Base-by-base conservation (phyloP, 92 coral and sea anemone genomes). In the Actinostola sp. region DNA sequence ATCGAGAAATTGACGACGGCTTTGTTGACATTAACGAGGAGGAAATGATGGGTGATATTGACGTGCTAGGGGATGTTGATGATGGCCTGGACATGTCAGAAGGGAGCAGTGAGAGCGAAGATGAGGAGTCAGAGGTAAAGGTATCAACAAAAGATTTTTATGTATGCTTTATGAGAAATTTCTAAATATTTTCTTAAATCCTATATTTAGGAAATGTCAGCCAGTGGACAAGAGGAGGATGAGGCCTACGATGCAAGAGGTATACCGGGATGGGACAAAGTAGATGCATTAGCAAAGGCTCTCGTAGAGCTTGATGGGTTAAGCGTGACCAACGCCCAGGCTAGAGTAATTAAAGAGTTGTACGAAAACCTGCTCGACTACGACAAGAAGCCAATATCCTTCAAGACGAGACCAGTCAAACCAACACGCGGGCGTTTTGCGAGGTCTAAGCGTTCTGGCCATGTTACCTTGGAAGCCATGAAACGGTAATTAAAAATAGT, bases 241-340 rank as follows among this genome's bases (percentile, higher is more conserved):
- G 64, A 49, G 17, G 75, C 75, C 15, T n/a, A 16, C 7, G 77
- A 77, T 42, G 75, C 68, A 21, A 35, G 63, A 46, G 83, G 83
- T 19, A 69, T 78, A 26, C 78, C 84, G 32, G 84, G 84, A 17
- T 78, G 84, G 77, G 83, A 68, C 53, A 77, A 67, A 42, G 83
- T 77, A 2, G 84, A 71, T 7, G 63, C 33, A 6, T 60, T 69
- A 14, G 71, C 71, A 5, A 27, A 33, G 12, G 48, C 63, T 9
- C 71, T 78, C 35, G 32, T 24, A 32, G 71, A 60, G 3, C 67
- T 78, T 24, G 57, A 60, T 58, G 77, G 77, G 31, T 48, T 71
- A 45, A 31, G 23, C 28, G 78, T 78, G 16, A 56, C 78, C 0
- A 69, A 41, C 30, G 39, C 43, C 23, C 60, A 78, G 31, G 84